Evolutionary conservation across 2,888 invertebrate species (phyloP).

Genomic region (Spodoptera littoralis): DNA sequence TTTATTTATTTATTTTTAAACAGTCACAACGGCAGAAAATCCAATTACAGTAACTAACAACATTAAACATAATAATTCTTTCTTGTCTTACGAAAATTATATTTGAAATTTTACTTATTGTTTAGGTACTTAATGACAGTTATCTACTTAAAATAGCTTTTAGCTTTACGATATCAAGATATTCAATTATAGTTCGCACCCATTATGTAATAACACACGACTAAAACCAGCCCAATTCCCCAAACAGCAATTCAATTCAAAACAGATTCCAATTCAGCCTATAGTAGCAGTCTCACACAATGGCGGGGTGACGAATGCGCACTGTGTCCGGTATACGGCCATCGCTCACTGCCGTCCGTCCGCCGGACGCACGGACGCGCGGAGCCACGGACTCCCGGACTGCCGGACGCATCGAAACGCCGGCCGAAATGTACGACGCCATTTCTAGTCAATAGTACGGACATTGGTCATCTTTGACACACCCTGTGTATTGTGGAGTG

Average conservation of each 20-base stretch:
- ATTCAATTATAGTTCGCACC: too few relatives aligned
- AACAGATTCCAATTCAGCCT: slow-evolving; percentile 37
- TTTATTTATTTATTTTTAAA: too few relatives aligned
- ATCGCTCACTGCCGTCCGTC: slow-evolving; percentile 66
- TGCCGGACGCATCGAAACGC: slow-evolving; percentile 62
- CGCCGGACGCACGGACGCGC: slow-evolving; percentile 48
- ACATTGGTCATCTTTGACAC: slow-evolving; percentile 55
- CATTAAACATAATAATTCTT: too few relatives aligned
- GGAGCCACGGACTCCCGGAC: slow-evolving; percentile 59
- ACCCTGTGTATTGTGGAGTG: slow-evolving; percentile 16
- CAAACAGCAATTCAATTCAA: slow-evolving; percentile 7
- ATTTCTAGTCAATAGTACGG: slow-evolving; percentile 34
- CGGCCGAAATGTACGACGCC: slow-evolving; percentile 50
- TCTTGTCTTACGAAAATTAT: too few relatives aligned
- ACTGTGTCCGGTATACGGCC: slow-evolving; percentile 64
- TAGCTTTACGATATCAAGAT: too few relatives aligned
- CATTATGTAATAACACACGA: too few relatives aligned
- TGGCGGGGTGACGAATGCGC: slow-evolving; percentile 70
- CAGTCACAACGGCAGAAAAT: too few relatives aligned
- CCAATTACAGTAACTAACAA: too few relatives aligned
- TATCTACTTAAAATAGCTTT: too few relatives aligned
- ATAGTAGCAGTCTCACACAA: slow-evolving; percentile 52
- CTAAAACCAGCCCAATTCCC: neutral
- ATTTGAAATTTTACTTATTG: too few relatives aligned
- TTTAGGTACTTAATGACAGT: too few relatives aligned